phyloP scores from a whole-genome alignment of 2,797 vertebrate genomes.

The Darevskia nairensis region DNA sequence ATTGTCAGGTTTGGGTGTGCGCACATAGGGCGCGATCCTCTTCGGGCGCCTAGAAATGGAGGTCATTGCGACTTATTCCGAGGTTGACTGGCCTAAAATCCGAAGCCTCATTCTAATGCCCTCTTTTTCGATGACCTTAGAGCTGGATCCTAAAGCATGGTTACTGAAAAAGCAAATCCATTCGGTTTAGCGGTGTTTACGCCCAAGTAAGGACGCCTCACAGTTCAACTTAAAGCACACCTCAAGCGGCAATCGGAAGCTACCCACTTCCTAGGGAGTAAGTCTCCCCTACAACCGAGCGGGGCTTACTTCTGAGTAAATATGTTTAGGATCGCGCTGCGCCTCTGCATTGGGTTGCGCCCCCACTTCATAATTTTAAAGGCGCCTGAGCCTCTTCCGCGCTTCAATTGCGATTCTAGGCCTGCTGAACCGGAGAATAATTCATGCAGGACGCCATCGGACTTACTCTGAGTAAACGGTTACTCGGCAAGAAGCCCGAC shows the following conservation, averaged over 20 bases:
- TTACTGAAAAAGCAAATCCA: background rate
- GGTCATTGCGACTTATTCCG: no score
- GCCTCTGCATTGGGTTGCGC: no score
- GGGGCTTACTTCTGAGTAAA: background rate
- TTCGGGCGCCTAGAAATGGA: no score
- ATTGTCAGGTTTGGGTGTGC: background rate
- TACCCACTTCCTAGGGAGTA: background rate
- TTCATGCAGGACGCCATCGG: no score
- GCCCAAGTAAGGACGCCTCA: background rate
- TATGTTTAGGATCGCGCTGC: background rate
- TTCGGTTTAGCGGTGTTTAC: background rate
- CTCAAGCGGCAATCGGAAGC: background rate
- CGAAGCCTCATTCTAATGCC: background rate
- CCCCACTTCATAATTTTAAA: no score
- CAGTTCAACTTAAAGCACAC: background rate
- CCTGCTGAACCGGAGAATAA: no score
- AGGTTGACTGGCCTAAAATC: no score
- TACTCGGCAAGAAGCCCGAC: no score
- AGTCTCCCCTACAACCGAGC: background rate
- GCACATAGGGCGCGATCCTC: no score
- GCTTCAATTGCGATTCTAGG: no score
- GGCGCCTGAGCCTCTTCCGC: no score
- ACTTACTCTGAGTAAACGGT: no score
- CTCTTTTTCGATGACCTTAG: background rate
- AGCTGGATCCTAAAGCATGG: background rate